Percentiles rank a stretch among this genome's conserved stretches.
Evolutionary conservation across 2,113 vertebrate species (phyloP).

Genomic region (Heloderma charlesbogerti): DNA sequence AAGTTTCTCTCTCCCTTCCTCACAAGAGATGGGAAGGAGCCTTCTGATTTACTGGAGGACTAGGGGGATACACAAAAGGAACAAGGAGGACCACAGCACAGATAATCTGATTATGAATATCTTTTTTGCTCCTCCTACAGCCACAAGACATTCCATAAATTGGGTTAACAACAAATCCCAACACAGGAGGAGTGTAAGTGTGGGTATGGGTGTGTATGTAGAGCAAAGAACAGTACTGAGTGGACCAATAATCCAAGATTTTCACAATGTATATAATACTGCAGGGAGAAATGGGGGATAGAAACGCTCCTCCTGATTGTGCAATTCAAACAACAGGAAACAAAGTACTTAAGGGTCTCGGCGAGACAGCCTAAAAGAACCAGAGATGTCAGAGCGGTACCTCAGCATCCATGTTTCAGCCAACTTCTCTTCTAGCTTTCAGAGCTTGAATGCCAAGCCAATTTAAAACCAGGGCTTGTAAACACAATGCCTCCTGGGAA

Average conservation of each 20-base stretch:
- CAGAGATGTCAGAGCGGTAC: not conserved
- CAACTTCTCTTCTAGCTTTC: slow-evolving; percentile 13
- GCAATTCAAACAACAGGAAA: not conserved
- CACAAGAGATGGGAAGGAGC: not conserved
- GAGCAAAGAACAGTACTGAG: not conserved
- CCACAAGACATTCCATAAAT: not conserved
- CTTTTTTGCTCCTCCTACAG: not conserved
- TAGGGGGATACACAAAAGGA: not conserved
- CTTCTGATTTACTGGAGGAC: not conserved
- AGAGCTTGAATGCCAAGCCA: slow-evolving; percentile 20
- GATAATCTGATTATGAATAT: not conserved
- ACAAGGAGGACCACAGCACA: not conserved
- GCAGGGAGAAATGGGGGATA: not conserved
- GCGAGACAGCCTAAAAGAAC: slow-evolving; percentile 5
- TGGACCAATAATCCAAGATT: not conserved
- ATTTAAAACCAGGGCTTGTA: not conserved
- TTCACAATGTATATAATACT: not conserved
- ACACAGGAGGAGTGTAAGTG: too few species aligned
- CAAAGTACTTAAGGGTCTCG: not conserved
- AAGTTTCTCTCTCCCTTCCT: not conserved
- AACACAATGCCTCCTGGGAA: not conserved
- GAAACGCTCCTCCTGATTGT: not conserved
- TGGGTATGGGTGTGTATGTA: not conserved
- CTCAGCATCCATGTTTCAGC: not conserved
- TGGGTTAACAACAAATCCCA: not conserved